phyloP scores from a whole-genome alignment of 2,797 vertebrate species.

The Parauchenoglanis punctatus region DNA sequence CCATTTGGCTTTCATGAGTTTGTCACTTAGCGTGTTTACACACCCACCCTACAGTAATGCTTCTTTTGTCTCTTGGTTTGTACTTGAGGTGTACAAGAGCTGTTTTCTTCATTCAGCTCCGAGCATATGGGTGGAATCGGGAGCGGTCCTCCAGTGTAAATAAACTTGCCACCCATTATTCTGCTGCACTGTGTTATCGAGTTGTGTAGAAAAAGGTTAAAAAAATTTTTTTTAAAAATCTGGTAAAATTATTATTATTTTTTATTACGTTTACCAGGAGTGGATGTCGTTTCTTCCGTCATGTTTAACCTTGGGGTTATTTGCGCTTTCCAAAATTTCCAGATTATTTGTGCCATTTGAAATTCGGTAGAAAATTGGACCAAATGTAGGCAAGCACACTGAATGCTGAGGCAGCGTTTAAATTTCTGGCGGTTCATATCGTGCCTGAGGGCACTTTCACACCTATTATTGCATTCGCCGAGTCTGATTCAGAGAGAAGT shows the following conservation, averaged over 20 bases:
- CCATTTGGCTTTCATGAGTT: constrained; percentile 28
- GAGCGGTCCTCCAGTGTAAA: constrained; percentile 3
- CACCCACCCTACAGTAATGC: constrained; percentile 39
- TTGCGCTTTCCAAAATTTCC: not conserved
- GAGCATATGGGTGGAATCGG: constrained; percentile 9
- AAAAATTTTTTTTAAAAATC: too few relatives aligned
- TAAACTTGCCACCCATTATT: not conserved
- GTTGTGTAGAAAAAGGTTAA: not conserved
- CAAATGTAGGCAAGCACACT: not conserved
- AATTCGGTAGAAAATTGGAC: not conserved
- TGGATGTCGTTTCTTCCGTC: too few relatives aligned
- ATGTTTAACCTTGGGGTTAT: not conserved
- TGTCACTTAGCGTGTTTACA: constrained; percentile 43
- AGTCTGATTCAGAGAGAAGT: not conserved
- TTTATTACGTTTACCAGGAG: too few relatives aligned
- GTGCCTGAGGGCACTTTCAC: not conserved
- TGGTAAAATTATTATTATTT: not conserved
- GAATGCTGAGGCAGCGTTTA: not conserved
- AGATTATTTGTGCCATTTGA: not conserved
- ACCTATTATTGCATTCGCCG: not conserved
- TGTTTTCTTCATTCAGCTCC: not conserved
- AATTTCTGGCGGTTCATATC: not conserved
- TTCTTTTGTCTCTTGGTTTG: constrained; percentile 31
- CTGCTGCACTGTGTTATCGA: not conserved
- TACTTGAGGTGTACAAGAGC: constrained; percentile 6